Evolutionary conservation across 2,113 vertebrate genomes (phyloP).

Genomic region (Steatornis caripensis): DNA sequence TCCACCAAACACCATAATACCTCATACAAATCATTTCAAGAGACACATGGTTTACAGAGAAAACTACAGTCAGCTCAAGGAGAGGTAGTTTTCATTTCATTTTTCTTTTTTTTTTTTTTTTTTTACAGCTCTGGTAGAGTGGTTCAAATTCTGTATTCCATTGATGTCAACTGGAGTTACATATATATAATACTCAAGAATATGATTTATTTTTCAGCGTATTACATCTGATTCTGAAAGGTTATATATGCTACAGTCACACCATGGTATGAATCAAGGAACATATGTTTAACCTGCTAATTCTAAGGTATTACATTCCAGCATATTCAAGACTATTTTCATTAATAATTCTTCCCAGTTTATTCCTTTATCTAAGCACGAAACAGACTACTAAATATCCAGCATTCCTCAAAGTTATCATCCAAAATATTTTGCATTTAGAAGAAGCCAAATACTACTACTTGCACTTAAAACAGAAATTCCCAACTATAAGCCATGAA

Average conservation of each 20-base stretch:
- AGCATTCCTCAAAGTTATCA: not conserved
- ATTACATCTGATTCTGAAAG: conserved; percentile 18
- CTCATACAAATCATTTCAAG: conserved; percentile 9
- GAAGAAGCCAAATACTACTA: not conserved
- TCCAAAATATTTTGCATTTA: not conserved
- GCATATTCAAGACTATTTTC: not conserved
- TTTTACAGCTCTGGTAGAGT: not conserved
- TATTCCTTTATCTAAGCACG: not conserved
- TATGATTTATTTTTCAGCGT: not conserved
- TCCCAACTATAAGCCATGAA: not conserved
- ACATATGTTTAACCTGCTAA: not conserved
- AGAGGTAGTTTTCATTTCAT: conserved; percentile 2
- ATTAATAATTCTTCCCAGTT: not conserved
- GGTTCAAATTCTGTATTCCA: not conserved
- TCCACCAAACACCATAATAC: conserved; percentile 6
- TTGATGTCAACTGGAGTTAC: not conserved
- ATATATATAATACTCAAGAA: not conserved
- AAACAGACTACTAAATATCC: not conserved
- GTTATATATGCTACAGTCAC: not conserved
- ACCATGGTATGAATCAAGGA: not conserved
- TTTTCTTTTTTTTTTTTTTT: not conserved
- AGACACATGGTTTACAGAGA: not conserved
- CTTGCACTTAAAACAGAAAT: not conserved
- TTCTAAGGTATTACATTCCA: not conserved
- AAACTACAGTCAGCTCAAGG: not conserved